A percentile compares a stretch with the other conserved stretches of the same genome.
phyloP scores from a whole-genome alignment of 2,113 vertebrate genomes.

The Corydoras sp. region DNA sequence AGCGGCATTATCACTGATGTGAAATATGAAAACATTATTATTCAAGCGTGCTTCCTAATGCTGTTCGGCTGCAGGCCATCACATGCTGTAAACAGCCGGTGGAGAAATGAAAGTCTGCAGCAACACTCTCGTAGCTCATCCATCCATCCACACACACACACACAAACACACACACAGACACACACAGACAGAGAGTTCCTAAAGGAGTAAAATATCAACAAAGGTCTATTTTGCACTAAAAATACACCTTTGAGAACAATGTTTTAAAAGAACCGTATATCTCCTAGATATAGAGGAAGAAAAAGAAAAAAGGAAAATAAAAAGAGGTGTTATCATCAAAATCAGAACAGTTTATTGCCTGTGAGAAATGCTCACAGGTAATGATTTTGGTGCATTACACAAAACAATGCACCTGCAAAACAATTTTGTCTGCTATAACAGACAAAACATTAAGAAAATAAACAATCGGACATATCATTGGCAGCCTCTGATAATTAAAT shows the following conservation, averaged over 20 bases:
- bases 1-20: constrained; percentile 54
- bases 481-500: too few relatives aligned
- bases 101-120: constrained; percentile 66
- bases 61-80: constrained; percentile 63
- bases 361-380: too few relatives aligned
- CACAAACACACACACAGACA: background rate
- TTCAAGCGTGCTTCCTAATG: constrained; percentile 66
- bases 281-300: background rate
- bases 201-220: constrained; percentile 16
- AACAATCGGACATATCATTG: too few relatives aligned
- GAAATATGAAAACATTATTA: constrained; percentile 60
- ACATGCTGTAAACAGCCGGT: constrained; percentile 63
- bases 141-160: background rate
- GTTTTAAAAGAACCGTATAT: background rate
- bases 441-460: too few relatives aligned
- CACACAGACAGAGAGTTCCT: constrained; percentile 10
- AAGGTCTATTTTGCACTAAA: constrained; percentile 19
- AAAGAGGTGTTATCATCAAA: too few relatives aligned
- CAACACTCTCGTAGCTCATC: constrained; percentile 61
- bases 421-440: too few relatives aligned
- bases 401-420: too few relatives aligned
- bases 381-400: too few relatives aligned
- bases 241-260: constrained; percentile 24
- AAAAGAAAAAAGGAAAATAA: background rate
- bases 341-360: too few relatives aligned